Base-by-base conservation (phyloP, 1,140 invertebrate genomes). In the Drosophila sproati region DNA sequence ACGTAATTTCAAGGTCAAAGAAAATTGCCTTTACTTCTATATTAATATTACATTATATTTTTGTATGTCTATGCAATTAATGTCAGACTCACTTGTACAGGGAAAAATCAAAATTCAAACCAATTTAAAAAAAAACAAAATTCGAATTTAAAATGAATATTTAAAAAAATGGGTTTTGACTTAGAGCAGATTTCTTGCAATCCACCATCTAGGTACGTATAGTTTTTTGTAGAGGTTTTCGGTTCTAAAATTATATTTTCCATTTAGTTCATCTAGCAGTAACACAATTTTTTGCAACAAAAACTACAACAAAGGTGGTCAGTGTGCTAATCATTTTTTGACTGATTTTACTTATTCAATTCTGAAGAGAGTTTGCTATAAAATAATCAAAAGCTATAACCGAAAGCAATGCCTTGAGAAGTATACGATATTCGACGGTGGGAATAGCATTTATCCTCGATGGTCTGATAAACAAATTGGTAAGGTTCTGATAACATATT, bases 331-430 rank as follows among this genome's bases (percentile, higher is more conserved):
- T 51, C 68, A 5, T 1, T 35, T 56, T 31, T 50, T 85, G 2
- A 88, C 60, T 51, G 57, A 81, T 35, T 75, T 78, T 20, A 83
- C 78, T 0, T 89, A 89, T 61, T 61, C 67, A 3, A 64, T 85
- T 29, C 60, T 89, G 4, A 89, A 89, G 28, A 56, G 85, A 31
- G 73, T 89, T 12, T 89, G 85, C 32, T 72, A 80, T 55, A 89
- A 89, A 31, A 83, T 89, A 51, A 63, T 88, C 5, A 83, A 77
- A 10, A 78, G 37, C 3, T 83, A 73, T 32, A 78, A 73, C 12
- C 74, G 85, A 1, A 52, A 73, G 47, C 78, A 66, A 10, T 89
- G 83, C 55, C 71, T 59, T 12, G 83, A 89, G 29, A 73, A 72
- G 7, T 89, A 89, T 37, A 73, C 78, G 4, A 31, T 88, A 7